Conservation (phyloP, 2,113 vertebrate species). For the Phaetusa simplex region DNA sequence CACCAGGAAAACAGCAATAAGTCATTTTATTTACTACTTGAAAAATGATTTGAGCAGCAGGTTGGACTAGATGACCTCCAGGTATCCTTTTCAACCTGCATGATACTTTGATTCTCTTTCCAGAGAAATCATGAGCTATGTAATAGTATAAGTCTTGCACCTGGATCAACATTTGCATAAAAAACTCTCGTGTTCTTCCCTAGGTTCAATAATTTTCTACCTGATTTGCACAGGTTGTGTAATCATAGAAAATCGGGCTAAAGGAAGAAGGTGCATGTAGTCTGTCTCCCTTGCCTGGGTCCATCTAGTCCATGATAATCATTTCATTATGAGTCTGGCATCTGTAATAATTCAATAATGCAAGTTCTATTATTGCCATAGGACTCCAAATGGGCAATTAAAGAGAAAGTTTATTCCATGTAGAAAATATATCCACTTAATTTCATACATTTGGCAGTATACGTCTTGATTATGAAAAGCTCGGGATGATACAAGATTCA, state of each 20-base stretch:
- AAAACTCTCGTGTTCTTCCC: background rate
- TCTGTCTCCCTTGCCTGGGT: background rate
- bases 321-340: background rate
- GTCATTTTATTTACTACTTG: background rate
- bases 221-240: background rate
- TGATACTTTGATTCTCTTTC: background rate
- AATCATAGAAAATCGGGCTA: background rate
- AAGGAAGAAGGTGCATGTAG: background rate
- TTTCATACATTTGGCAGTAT: background rate
- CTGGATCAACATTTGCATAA: background rate
- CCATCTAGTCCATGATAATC: background rate
- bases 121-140: background rate
- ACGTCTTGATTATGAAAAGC: background rate
- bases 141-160: background rate
- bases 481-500: background rate
- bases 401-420: background rate
- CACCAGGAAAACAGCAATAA: background rate
- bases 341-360: background rate
- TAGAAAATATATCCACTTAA: background rate
- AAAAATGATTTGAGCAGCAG: background rate
- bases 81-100: background rate
- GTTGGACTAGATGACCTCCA: background rate
- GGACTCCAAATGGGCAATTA: background rate
- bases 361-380: background rate
- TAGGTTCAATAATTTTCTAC: background rate